Evolutionary conservation across 2,888 invertebrate species (phyloP).

Genomic region (Lasioglossum oenotherae): DNA sequence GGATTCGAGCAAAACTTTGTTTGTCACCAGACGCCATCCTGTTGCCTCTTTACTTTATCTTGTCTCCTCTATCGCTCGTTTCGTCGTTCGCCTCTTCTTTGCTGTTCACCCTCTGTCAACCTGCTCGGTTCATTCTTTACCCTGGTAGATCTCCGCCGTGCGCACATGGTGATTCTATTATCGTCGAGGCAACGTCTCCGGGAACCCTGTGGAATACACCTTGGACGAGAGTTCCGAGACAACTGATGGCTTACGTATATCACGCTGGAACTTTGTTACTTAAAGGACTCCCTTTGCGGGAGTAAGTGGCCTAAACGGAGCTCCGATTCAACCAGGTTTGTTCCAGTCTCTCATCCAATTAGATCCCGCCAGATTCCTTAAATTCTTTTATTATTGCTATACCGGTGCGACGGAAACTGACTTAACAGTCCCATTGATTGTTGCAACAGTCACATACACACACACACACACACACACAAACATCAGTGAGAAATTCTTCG

Average conservation of each 20-base stretch:
- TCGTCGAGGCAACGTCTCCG: slow-evolving; percentile 70
- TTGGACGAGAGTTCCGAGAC: slow-evolving; percentile 71
- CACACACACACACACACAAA: too few species aligned
- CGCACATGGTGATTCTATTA: slow-evolving; percentile 76
- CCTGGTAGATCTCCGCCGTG: not conserved
- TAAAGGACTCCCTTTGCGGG: slow-evolving; percentile 26
- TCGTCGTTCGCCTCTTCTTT: slow-evolving; percentile 18
- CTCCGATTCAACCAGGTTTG: slow-evolving; percentile 6
- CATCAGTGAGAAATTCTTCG: too few species aligned
- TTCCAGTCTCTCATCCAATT: not conserved
- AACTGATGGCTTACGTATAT: slow-evolving; percentile 48
- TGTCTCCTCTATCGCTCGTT: slow-evolving; percentile 61
- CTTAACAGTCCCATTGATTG: too few species aligned
- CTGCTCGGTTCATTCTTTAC: slow-evolving; percentile 35
- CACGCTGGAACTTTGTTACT: slow-evolving; percentile 50
- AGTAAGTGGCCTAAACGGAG: slow-evolving; percentile 15
- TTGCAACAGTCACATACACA: too few species aligned
- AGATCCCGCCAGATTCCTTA: not conserved
- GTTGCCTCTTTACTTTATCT: slow-evolving; percentile 79
- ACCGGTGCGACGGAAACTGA: too few species aligned
- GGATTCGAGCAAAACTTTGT: slow-evolving; percentile 81
- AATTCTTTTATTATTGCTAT: not conserved
- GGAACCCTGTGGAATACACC: slow-evolving; percentile 68
- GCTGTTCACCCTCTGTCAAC: slow-evolving; percentile 20
- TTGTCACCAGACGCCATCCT: slow-evolving; percentile 77